Evolutionary conservation across 2,797 vertebrate species (phyloP).

Genomic region (Leptoclinus maculatus): DNA sequence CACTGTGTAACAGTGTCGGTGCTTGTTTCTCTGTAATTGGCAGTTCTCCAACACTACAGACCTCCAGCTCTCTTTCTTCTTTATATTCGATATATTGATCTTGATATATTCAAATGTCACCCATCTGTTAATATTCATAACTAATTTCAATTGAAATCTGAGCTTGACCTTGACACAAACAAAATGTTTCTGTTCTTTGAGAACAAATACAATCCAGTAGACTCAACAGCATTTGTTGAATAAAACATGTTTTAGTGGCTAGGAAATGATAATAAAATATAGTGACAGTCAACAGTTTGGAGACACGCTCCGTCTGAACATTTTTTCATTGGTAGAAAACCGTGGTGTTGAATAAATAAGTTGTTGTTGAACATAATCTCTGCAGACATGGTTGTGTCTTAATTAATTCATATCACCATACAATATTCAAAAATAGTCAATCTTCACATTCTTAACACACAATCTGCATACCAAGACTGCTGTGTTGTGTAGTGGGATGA

Average conservation of each 20-base stretch:
- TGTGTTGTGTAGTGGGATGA: neutral
- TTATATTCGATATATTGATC: neutral
- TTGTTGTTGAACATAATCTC: neutral
- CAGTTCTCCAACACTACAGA: neutral
- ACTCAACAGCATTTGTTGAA: neutral
- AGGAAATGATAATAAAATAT: neutral
- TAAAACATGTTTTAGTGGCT: neutral
- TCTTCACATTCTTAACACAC: neutral
- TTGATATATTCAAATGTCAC: neutral
- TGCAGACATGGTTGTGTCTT: neutral
- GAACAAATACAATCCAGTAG: neutral
- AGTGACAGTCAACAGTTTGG: neutral
- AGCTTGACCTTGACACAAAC: neutral
- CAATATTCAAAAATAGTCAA: constrained; percentile 2
- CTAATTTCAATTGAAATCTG: neutral
- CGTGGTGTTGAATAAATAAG: neutral
- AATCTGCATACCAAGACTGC: neutral
- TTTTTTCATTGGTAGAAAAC: neutral
- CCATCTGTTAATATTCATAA: neutral
- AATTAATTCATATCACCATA: neutral
- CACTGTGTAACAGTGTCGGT: neutral
- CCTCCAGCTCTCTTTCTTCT: neutral
- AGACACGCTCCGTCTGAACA: neutral
- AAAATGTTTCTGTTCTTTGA: neutral
- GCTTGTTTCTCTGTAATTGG: neutral